phyloP scores from a whole-genome alignment of 2,113 vertebrate genomes.

The Brachyistius frenatus region DNA sequence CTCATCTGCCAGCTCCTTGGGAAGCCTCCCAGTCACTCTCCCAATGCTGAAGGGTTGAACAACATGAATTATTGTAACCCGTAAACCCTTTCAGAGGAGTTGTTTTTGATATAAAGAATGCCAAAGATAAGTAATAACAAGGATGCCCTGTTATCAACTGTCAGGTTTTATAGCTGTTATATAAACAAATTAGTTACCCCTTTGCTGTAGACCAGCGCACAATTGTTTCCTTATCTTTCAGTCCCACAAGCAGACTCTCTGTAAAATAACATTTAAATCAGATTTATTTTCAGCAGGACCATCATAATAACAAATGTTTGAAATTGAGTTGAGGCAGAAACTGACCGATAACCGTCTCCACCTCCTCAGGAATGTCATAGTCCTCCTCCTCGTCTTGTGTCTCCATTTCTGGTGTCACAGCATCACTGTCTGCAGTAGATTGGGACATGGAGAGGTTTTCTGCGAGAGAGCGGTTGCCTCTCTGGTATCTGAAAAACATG shows the following conservation, averaged over 20 bases:
- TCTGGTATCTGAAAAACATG: conserved; percentile 88
- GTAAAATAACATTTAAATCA: conserved; percentile 49
- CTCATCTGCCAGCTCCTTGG: conserved; percentile 93
- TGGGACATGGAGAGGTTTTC: conserved; percentile 86
- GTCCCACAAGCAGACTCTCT: conserved; percentile 93
- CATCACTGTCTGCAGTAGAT: neutral
- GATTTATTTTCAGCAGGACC: neutral
- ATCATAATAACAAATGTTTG: neutral
- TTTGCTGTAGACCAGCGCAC: conserved; percentile 99
- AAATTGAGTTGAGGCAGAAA: neutral
- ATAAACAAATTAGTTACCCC: conserved; percentile 83
- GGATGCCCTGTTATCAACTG: neutral
- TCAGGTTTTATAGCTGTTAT: neutral
- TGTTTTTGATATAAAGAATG: conserved; percentile 3
- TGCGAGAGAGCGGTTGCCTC: conserved; percentile 90
- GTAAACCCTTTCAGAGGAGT: conserved; percentile 1
- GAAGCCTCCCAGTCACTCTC: conserved; percentile 93
- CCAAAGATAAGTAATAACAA: conserved; percentile 35
- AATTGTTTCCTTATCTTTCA: conserved; percentile 97
- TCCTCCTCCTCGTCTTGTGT: conserved; percentile 85
- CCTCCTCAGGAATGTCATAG: conserved; percentile 92
- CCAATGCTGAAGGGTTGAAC: conserved; percentile 86
- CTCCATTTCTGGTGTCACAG: conserved; percentile 57
- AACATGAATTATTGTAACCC: conserved; percentile 6
- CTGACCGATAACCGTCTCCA: conserved; percentile 94